Conservation (phyloP, 2,888 invertebrate species). For the Mamestra brassicae region DNA sequence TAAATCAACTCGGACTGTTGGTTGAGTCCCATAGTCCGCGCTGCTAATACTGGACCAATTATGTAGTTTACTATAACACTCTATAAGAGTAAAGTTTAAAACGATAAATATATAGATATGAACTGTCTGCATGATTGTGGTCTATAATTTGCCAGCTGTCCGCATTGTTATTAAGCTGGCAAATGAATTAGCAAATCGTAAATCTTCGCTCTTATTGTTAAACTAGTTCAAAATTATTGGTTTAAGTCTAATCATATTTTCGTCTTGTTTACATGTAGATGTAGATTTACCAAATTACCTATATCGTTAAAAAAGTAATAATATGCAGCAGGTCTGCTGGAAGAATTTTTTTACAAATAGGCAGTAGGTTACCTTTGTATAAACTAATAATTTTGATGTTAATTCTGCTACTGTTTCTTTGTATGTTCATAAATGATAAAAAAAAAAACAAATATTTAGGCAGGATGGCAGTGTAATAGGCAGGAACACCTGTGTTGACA, state of each 20-base stretch:
- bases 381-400: no score
- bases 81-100: constrained; percentile 5
- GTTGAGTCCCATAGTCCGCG: not conserved
- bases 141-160: constrained; percentile 10
- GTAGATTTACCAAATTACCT: no score
- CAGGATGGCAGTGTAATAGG: no score
- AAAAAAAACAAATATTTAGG: no score
- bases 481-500: no score
- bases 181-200: constrained; percentile 35
- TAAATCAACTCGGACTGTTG: constrained; percentile 1
- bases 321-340: no score
- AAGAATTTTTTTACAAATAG: no score
- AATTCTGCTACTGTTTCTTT: no score
- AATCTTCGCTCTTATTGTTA: constrained; percentile 23
- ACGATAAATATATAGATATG: not conserved
- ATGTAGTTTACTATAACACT: not conserved
- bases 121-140: constrained; percentile 15
- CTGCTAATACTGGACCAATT: constrained; percentile 16
- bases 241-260: no score
- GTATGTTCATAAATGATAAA: no score
- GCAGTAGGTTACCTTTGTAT: no score
- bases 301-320: not conserved
- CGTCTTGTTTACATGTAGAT: not conserved
- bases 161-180: constrained; percentile 30
- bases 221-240: constrained; percentile 3